Evolutionary conservation across 1,140 invertebrate species (phyloP).

Genomic region (Pteromalus puparum): DNA sequence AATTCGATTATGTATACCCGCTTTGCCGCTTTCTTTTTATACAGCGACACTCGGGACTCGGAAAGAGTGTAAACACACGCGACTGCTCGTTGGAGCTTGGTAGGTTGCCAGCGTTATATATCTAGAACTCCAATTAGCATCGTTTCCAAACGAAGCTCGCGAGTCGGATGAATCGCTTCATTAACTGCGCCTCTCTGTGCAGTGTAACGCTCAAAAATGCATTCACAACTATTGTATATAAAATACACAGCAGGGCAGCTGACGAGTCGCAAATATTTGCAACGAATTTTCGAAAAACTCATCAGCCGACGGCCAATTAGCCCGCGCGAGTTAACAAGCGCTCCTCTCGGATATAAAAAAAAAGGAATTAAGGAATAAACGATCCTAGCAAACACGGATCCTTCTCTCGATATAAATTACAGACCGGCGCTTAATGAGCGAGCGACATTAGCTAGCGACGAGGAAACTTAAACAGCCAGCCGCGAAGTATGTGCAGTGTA

Average conservation of each 20-base stretch:
- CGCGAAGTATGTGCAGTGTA: background rate
- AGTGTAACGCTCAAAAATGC: background rate
- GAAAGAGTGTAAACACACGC: too few species aligned
- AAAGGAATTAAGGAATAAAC: background rate
- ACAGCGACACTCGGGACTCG: background rate
- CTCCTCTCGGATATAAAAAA: background rate
- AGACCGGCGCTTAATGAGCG: background rate
- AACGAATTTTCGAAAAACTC: background rate
- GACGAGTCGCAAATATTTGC: background rate
- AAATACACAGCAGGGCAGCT: background rate
- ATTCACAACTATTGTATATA: too few species aligned
- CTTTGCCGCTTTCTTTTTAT: too few species aligned
- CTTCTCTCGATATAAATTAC: background rate
- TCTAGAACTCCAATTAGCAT: slow-evolving; percentile 1
- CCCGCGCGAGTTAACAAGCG: background rate
- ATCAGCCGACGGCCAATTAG: background rate
- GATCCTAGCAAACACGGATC: background rate
- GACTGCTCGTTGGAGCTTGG: background rate
- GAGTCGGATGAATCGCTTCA: slow-evolving; percentile 1
- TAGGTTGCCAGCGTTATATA: slow-evolving; percentile 17
- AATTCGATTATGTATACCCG: too few species aligned
- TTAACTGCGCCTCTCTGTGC: background rate
- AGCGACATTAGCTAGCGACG: background rate
- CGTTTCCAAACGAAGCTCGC: background rate
- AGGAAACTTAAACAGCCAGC: background rate